A percentile compares a stretch with the other conserved stretches of the same genome.
Evolutionary conservation across 2,113 vertebrate species (phyloP).

Genomic region (Tricholaema leucomelas): DNA sequence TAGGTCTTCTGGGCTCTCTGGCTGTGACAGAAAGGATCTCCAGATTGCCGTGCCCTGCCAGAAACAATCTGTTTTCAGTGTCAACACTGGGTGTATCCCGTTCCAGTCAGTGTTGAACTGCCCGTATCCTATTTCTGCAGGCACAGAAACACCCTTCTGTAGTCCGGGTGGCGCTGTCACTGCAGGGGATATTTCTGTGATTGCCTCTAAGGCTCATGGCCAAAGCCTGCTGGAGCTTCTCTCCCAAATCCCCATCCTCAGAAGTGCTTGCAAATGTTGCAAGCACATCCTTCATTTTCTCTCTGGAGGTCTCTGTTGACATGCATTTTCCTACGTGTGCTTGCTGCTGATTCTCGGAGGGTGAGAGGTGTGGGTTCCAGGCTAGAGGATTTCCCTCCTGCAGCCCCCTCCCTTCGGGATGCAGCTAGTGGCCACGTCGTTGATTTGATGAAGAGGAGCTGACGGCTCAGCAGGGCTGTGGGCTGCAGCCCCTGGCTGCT

Average conservation of each 20-base stretch:
- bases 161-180: not conserved
- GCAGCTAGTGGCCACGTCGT: not conserved
- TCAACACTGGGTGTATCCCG: not conserved
- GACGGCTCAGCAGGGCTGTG: not conserved
- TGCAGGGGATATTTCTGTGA: not conserved
- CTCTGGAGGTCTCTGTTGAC: not conserved
- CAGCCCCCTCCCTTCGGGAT: not conserved
- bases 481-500: not conserved
- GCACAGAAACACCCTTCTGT: not conserved
- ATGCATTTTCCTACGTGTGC: not conserved
- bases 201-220: not conserved
- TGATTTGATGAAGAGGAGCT: not conserved
- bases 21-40: not conserved
- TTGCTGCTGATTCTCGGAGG: not conserved
- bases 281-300: not conserved
- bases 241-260: not conserved
- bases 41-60: not conserved
- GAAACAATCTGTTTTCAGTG: conserved; percentile 38
- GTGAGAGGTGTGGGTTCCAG: not conserved
- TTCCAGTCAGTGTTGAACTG: rapidly evolving
- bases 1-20: not conserved
- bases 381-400: not conserved
- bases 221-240: not conserved
- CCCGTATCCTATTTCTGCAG: not conserved
- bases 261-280: rapidly evolving